Conservation (phyloP, 1,140 invertebrate species). For the Mizuhopecten yessoensis region DNA sequence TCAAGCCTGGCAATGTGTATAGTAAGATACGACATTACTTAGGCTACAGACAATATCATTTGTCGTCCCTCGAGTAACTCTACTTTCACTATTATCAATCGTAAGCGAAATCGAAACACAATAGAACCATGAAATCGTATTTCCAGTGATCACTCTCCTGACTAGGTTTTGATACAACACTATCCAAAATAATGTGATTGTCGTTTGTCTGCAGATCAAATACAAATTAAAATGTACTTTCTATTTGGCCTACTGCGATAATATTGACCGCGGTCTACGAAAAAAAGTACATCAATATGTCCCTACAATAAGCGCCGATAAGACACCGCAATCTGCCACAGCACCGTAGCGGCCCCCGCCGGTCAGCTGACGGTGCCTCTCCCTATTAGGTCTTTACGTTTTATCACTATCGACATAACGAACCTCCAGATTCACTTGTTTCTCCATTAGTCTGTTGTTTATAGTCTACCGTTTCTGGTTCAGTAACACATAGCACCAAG, state of each 20-base stretch:
- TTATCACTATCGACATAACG: conserved; percentile 18
- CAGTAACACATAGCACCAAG: background rate
- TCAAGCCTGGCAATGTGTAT: background rate
- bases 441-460: background rate
- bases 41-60: background rate
- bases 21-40: background rate
- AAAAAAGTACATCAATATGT: conserved; percentile 12
- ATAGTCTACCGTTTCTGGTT: background rate
- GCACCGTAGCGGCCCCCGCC: background rate
- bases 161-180: background rate
- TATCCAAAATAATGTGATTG: background rate
- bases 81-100: background rate
- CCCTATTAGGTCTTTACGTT: background rate
- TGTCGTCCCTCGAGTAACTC: background rate
- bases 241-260: background rate
- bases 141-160: too few relatives aligned
- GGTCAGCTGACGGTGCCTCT: background rate
- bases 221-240: background rate
- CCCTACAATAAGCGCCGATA: background rate
- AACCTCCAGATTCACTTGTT: background rate
- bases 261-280: background rate
- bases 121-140: too few relatives aligned
- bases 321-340: background rate
- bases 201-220: background rate
- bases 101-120: too few relatives aligned